Evolutionary conservation across 2,888 invertebrate genomes (phyloP).

Genomic region (Lamellibrachia columna): DNA sequence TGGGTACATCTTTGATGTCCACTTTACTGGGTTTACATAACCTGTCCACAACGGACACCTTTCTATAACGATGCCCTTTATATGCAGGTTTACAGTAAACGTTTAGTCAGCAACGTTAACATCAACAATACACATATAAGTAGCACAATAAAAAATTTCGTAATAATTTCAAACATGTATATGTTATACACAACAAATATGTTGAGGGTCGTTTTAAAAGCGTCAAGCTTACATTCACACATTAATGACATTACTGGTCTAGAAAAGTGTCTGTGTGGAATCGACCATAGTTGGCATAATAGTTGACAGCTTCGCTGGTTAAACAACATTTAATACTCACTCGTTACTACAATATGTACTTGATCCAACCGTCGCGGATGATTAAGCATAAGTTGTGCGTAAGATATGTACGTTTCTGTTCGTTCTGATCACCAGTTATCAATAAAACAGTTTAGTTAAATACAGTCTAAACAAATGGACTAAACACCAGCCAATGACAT

Average conservation of each 20-base stretch:
- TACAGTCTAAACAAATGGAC: neutral
- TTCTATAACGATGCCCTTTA: neutral
- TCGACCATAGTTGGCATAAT: neutral
- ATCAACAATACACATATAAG: neutral
- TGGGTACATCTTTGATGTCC: neutral
- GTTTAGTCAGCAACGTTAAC: neutral
- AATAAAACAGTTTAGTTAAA: neutral
- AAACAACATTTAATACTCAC: neutral
- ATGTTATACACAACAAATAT: neutral
- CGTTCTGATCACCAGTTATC: neutral
- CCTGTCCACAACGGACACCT: neutral
- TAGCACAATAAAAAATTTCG: neutral
- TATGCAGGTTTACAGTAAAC: neutral
- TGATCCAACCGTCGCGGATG: slow-evolving; percentile 29
- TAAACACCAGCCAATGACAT: neutral
- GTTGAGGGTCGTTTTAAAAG: slow-evolving; percentile 38
- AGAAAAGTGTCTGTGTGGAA: neutral
- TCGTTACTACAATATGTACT: neutral
- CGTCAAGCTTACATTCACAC: slow-evolving; percentile 44
- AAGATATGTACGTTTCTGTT: neutral
- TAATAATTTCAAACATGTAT: neutral
- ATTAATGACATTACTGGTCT: neutral
- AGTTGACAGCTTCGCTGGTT: neutral
- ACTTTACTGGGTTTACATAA: neutral
- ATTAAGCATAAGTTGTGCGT: neutral